Percentiles rank a stretch among this genome's conserved stretches.
Conservation (phyloP, 2,113 vertebrate species). For the Carettochelys insculpta region DNA sequence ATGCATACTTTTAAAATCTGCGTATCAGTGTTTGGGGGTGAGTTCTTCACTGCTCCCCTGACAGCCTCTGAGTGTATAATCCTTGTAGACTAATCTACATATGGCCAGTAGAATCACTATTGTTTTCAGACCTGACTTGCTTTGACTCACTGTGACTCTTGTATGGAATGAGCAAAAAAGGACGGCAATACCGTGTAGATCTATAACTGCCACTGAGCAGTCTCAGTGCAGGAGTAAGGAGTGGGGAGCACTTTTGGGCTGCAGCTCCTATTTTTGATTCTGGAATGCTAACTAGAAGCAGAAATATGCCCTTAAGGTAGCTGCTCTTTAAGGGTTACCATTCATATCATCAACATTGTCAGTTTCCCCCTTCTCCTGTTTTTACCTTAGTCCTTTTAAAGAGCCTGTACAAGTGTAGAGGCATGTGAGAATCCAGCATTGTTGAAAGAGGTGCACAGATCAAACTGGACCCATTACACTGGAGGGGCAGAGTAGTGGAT, state of each 20-base stretch:
- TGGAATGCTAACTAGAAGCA: neutral
- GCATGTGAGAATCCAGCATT: neutral
- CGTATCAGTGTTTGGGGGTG: fast-evolving
- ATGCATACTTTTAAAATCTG: neutral
- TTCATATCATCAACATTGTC: neutral
- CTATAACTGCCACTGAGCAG: neutral
- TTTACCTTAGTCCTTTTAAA: neutral
- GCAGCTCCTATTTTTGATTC: fast-evolving
- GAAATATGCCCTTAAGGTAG: neutral
- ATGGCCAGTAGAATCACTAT: neutral
- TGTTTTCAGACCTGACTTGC: neutral
- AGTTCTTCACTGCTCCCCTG: neutral
- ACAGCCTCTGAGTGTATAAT: neutral
- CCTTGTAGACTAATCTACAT: neutral
- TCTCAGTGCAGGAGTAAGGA: neutral
- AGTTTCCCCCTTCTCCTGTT: neutral
- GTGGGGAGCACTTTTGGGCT: neutral
- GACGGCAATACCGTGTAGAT: neutral
- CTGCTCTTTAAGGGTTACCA: conserved; percentile 1
- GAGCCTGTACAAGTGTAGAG: neutral
- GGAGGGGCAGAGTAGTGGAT: conserved; percentile 89
- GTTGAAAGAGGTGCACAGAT: neutral
- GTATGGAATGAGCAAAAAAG: fast-evolving
- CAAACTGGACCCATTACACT: conserved; percentile 68
- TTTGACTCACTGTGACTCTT: neutral